These are phyloP conservation scores for Keiferia lycopersicella DNA, from an alignment of 2,888 invertebrate species.

Conservation along the genomic window DNA sequence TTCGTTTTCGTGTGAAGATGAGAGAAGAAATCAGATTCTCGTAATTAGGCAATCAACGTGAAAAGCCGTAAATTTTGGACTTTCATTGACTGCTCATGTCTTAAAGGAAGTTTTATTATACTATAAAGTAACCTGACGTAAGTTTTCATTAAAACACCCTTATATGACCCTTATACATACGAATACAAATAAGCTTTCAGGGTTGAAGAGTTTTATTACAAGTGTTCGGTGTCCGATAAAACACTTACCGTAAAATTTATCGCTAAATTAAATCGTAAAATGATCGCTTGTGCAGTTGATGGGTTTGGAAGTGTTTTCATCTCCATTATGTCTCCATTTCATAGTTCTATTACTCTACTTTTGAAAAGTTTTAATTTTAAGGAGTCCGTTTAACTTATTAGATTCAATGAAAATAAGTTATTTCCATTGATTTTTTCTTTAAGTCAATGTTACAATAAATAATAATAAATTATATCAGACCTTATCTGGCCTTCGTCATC, in stretches of 20 bases:
- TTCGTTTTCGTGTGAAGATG: neutral
- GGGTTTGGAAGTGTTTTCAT: neutral
- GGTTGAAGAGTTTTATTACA: slow-evolving; percentile 38
- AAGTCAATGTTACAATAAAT: too few species aligned
- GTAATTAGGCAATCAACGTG: neutral
- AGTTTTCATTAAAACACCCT: neutral
- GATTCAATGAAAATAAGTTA: too few species aligned
- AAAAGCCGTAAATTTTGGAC: neutral
- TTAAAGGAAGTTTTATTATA: neutral
- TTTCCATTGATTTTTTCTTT: too few species aligned
- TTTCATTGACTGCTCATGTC: slow-evolving; percentile 11
- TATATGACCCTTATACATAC: neutral
- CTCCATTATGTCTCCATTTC: slow-evolving; percentile 1
- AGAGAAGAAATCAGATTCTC: neutral
- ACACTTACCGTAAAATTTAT: slow-evolving; percentile 34
- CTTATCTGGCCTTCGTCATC: too few species aligned
- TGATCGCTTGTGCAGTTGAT: slow-evolving; percentile 4
- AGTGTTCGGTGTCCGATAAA: slow-evolving; percentile 47
- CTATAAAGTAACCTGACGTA: neutral
- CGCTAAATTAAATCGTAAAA: slow-evolving; percentile 13
- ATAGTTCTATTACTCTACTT: slow-evolving; percentile 5
- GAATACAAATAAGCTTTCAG: neutral
- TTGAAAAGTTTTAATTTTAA: neutral
- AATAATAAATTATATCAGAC: too few species aligned
- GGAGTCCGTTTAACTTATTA: too few species aligned